Base-by-base conservation (phyloP, 2,113 vertebrate genomes). In the Pithys albifrons region DNA sequence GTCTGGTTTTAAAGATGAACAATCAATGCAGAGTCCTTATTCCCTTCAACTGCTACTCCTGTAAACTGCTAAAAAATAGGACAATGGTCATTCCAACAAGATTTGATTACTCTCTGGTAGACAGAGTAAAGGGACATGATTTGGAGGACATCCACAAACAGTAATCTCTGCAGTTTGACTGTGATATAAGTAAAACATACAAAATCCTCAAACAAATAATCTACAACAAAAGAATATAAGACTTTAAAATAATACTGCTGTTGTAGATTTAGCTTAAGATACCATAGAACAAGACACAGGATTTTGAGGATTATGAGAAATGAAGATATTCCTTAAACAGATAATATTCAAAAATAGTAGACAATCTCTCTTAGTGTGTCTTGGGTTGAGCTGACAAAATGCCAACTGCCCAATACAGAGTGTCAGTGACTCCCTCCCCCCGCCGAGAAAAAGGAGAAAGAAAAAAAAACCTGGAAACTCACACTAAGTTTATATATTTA, bases 151-250 rank as follows among this genome's bases (percentile, higher is more conserved):
- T 41, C 33, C 57, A 69, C 45, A 92, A 69, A 82, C 25, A 65
- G 57, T n/a, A 85, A 87, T 49, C 58, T 77, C 59, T 82, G 52
- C 70, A 62, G 52, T 24, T 22, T 55, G 52, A 61, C 80, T 76
- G 57, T 33, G 62, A 48, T 74, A 89, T 93, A 96, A 91, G 57
- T 37, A 91, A 91, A 95, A 37, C 43, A 62, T 39, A 83, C 14
- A 67, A 86, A 93, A 94, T 79, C 64, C n/a, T 88, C 78, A 76
- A 91, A 58, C 19, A 87, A 89, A 84, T 71, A 77, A 85, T 67
- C 83, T 71, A 76, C 49, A 65, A 17, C 17, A 88, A 95, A 89
- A 88, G 3, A 76, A 37, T 33, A 2, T 66, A 70, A 41, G 43
- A 76, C 78, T 77, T 80, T 49, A 71, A 70, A 82, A 70, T 67